Percentiles rank a stretch among this genome's conserved stretches.
Conservation (phyloP, 2,113 vertebrate species). For the Rhombomys opimus region DNA sequence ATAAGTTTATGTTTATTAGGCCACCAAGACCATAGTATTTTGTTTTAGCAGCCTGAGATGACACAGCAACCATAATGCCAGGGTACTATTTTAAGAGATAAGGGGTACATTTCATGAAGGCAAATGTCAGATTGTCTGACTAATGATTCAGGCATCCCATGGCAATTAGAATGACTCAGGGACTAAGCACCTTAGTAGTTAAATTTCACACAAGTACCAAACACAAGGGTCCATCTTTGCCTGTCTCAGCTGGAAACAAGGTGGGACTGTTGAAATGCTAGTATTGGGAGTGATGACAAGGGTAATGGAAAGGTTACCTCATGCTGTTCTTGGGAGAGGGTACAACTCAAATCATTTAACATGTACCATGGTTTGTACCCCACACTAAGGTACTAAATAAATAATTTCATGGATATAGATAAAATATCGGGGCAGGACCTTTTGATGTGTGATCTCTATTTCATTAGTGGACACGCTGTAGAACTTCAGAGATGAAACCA, state of each 20-base stretch:
- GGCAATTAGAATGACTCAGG: constrained; percentile 3
- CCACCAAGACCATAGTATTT: not conserved
- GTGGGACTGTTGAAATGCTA: not conserved
- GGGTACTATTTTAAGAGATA: not conserved
- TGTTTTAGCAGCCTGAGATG: not conserved
- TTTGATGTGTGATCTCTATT: constrained; percentile 34
- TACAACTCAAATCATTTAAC: constrained; percentile 35
- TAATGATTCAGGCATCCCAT: not conserved
- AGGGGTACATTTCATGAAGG: not conserved
- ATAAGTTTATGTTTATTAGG: not conserved
- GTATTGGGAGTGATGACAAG: not conserved
- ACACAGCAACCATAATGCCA: not conserved
- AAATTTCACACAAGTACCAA: not conserved
- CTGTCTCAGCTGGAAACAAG: not conserved
- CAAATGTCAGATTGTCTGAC: not conserved
- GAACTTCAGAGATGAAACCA: constrained; percentile 6
- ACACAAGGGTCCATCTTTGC: not conserved
- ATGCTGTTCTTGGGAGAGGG: not conserved
- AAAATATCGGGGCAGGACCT: constrained; percentile 18
- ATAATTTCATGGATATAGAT: not conserved
- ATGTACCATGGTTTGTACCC: not conserved
- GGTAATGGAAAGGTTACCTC: not conserved
- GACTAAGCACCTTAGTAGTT: constrained; percentile 1
- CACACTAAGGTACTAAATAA: not conserved
- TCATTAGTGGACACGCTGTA: not conserved